Evolutionary conservation across 2,113 vertebrate genomes (phyloP), one percentile per base, ranked within the genome.

Genomic region (Ceyx margarethae): DNA sequence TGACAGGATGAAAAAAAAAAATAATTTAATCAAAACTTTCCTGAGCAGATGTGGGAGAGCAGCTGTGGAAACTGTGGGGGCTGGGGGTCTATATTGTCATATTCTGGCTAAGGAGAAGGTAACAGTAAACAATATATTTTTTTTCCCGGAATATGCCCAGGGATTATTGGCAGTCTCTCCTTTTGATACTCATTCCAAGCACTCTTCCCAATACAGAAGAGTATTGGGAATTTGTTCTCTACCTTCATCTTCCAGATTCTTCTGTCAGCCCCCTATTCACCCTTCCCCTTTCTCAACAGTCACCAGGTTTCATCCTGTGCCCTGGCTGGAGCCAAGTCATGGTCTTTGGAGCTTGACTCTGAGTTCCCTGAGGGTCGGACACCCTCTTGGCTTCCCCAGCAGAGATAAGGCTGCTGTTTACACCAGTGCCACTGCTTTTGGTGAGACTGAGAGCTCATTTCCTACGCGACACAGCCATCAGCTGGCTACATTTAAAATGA

Each of bases 401-500:
- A 16, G 29, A 20, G 40, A 42, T 15, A 7, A 11, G 28, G 3
- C 15, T 37, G 28, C 31, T 43, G 15, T 23, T 89, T 50, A 51
- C 57, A 33, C 4, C 14, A 17, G 13, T 4, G 0, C 16, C 17
- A 11, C 45, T 11, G 54, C 11, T 84, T 87, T 46, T 21, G 33
- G 19, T 14, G 42, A n/a, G 8, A 1, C 29, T 1, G 43, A 75
- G 45, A 93, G 50, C 50, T 87, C 50, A 92, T 95, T 95, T 37
- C 62, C 91, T 79, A 48, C 50, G 1, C 88, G 20, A 94, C 88
- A 93, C 95, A 93, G 95, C 93, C 92, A 95, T 89, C 95, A 90
- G 15, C 90, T 89, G 93, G 95, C 69, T 88, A 88, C 62, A 91
- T 89, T 77, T 78, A 48, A 95, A 93, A 95, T 58, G 62, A 86